Conservation (phyloP, 2,888 invertebrate genomes). For the Alentia gelatinosa region DNA sequence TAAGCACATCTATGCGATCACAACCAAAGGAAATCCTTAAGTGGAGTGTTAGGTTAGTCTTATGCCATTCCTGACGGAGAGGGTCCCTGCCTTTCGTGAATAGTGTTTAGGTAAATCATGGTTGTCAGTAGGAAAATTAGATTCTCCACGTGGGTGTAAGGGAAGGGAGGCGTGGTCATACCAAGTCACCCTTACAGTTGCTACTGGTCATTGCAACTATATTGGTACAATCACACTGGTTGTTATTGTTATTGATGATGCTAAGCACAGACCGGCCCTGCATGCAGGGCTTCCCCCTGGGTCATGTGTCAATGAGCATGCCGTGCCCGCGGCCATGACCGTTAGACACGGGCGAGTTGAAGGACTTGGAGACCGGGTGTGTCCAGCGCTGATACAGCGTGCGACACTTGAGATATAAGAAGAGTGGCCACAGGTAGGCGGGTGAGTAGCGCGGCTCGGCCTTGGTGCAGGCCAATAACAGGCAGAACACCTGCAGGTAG, state of each 20-base stretch:
- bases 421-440: slow-evolving; percentile 76
- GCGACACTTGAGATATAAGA: slow-evolving; percentile 65
- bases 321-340: slow-evolving; percentile 63
- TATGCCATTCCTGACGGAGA: neutral
- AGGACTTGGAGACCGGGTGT: slow-evolving; percentile 62
- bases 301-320: slow-evolving; percentile 71
- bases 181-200: neutral
- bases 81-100: neutral
- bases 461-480: slow-evolving; percentile 76
- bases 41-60: neutral
- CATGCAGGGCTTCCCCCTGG: slow-evolving; percentile 43
- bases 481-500: slow-evolving; percentile 74
- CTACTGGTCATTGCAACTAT: neutral
- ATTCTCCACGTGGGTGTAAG: no score
- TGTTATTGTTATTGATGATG: neutral
- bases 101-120: neutral
- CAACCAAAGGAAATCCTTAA: neutral
- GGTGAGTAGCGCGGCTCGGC: slow-evolving; percentile 73
- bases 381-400: slow-evolving; percentile 47
- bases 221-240: slow-evolving; percentile 13
- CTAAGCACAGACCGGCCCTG: slow-evolving; percentile 1
- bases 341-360: slow-evolving; percentile 67
- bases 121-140: no score
- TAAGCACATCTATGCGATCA: neutral
- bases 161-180: neutral